Base-by-base conservation (phyloP, 2,888 invertebrate species). In the Eupithecia inturbata region DNA sequence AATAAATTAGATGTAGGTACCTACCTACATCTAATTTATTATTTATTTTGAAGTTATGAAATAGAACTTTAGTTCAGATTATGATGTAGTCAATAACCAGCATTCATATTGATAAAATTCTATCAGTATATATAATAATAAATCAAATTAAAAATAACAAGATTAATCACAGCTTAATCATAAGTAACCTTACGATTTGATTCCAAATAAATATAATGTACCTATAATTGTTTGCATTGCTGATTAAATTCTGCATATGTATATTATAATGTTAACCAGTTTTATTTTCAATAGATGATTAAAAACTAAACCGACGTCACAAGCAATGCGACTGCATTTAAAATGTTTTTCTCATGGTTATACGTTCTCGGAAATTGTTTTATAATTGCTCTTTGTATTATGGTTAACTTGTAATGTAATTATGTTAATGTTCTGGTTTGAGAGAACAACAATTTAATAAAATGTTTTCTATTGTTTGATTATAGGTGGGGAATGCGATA, bases 321-420 rank as follows among this genome's bases (percentile, higher is more conserved):
- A 57, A 57, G 26, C 57, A 57, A 57, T 57, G 57, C 57, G 26
- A 57, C 14, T 57, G 57, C 57, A 57, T 57, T 57, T 22, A 22
- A 53, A 49, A 26, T 49, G 26, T 57, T 57, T 57, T 57, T 57
- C 57, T 57, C 26, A 14, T 57, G 57, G 26, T 26, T 57, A 26
- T 14, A 26, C 57, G 26, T 22, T 26, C 57, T 26, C 14, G 26
- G 57, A 26, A 26, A 57, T 57, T 57, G 14, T 26, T 57, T 26
- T 57, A 26, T 57, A 57, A 26, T 57, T 26, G 57, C 26, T 57
- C 1, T 14, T 57, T 57, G 26, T 57, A 57, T 53, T 49, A n/a
- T 49, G 3, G n/a, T 49, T 26, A 26, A 57, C 12, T 26, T 57
- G 57, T 57, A 26, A 57, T 26, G 3, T 22, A 12, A 7, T 0